Evolutionary conservation across 2,888 invertebrate genomes (phyloP).

Genomic region (Cactoblastis cactorum): DNA sequence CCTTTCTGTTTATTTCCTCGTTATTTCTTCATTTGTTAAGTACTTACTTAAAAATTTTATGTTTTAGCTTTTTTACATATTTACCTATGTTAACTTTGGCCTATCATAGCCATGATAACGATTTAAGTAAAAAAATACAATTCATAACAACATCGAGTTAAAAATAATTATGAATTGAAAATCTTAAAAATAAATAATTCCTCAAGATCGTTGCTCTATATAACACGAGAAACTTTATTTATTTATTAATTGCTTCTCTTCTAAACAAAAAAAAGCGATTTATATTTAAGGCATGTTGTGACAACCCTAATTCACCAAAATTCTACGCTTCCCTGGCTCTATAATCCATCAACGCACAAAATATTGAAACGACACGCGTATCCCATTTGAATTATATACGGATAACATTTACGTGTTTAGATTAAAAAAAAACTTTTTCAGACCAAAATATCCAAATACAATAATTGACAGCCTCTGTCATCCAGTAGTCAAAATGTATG

Average conservation of each 20-base stretch:
- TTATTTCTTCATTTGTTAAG: neutral
- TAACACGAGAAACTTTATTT: too few relatives aligned
- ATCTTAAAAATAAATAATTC: too few relatives aligned
- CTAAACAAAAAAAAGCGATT: neutral
- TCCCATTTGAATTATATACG: slow-evolving; percentile 20
- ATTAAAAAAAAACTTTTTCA: neutral
- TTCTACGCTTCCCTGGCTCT: slow-evolving; percentile 23
- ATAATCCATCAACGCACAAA: slow-evolving; percentile 44
- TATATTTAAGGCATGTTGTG: neutral
- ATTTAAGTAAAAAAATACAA: too few relatives aligned
- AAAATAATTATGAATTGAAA: too few relatives aligned
- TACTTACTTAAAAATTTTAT: neutral
- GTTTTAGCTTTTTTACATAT: too few relatives aligned
- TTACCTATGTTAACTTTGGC: neutral
- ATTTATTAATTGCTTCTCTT: neutral
- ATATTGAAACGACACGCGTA: slow-evolving; percentile 47
- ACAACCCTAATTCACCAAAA: slow-evolving; percentile 17
- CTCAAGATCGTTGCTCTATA: too few relatives aligned
- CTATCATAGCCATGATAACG: too few relatives aligned
- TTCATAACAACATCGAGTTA: too few relatives aligned
- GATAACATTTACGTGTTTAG: neutral
- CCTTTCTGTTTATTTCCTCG: neutral
- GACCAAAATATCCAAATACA: too few relatives aligned
- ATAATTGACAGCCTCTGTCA: too few relatives aligned
- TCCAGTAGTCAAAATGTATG: too few relatives aligned